Evolutionary conservation across 2,888 invertebrate genomes (phyloP).

Genomic region (Eudemis profundana): DNA sequence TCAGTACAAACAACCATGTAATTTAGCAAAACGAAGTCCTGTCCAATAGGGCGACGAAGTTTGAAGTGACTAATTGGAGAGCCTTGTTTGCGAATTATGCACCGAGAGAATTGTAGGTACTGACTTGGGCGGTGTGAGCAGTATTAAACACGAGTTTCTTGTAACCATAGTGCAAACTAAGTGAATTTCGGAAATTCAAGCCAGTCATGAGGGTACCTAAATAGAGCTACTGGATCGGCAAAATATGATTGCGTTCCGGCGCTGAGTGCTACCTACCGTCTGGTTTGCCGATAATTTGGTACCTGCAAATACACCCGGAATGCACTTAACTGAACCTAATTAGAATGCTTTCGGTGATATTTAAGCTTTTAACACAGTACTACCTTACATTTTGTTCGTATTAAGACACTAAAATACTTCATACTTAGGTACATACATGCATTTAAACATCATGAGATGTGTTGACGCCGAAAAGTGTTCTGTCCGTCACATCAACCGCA

Average conservation of each 20-base stretch:
- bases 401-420: too few relatives aligned
- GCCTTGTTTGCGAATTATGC: slow-evolving; percentile 24
- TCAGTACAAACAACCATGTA: slow-evolving; percentile 18
- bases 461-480: too few relatives aligned
- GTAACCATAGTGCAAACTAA: slow-evolving; percentile 5
- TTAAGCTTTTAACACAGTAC: too few relatives aligned
- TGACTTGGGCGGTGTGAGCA: background rate
- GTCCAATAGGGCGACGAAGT: slow-evolving; percentile 25
- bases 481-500: too few relatives aligned
- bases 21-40: slow-evolving; percentile 21
- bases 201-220: background rate
- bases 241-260: background rate
- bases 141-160: slow-evolving; percentile 20
- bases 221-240: background rate
- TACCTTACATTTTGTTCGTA: too few relatives aligned
- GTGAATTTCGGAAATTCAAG: background rate
- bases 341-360: too few relatives aligned
- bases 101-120: slow-evolving; percentile 23
- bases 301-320: too few relatives aligned
- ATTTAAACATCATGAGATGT: too few relatives aligned
- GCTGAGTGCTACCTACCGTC: too few relatives aligned
- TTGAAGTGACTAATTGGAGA: slow-evolving; percentile 33
- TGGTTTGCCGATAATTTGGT: too few relatives aligned
- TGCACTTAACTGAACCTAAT: too few relatives aligned
- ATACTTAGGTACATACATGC: too few relatives aligned